A percentile compares a stretch with the other conserved stretches of the same genome.
phyloP scores from a whole-genome alignment of 2,888 invertebrate genomes.

The Ferdinandea cuprea region DNA sequence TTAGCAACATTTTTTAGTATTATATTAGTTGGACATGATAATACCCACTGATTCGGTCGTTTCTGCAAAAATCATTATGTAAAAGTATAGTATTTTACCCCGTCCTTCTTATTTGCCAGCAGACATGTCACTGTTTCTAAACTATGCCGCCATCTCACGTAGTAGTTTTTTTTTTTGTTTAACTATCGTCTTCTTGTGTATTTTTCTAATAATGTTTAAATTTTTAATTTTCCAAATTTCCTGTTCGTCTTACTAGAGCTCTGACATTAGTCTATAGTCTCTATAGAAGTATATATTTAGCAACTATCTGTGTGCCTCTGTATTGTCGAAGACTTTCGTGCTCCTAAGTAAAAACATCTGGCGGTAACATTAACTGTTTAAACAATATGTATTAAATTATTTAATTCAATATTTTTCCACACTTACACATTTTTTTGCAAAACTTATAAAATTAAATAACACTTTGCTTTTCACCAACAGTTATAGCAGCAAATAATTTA shows the following conservation, averaged over 20 bases:
- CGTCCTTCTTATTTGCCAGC: too few relatives aligned
- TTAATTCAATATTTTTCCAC: neutral
- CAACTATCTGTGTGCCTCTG: neutral
- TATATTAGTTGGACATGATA: too few relatives aligned
- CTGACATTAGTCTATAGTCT: conserved; percentile 17
- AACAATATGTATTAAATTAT: neutral
- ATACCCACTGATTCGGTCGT: too few relatives aligned
- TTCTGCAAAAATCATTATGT: too few relatives aligned
- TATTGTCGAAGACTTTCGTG: neutral
- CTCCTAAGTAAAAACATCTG: neutral
- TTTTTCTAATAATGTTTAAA: neutral
- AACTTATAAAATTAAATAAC: neutral
- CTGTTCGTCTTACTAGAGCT: conserved; percentile 12
- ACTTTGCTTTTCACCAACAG: conserved; percentile 40
- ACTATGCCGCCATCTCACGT: too few relatives aligned
- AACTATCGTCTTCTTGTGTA: neutral
- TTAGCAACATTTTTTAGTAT: too few relatives aligned
- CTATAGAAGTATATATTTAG: neutral
- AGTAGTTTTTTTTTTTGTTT: too few relatives aligned
- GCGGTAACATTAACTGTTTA: neutral
- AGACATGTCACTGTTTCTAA: too few relatives aligned
- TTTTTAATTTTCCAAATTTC: neutral
- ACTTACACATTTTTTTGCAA: neutral
- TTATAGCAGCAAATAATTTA: conserved; percentile 16
- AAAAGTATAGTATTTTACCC: too few relatives aligned